Base-by-base conservation (phyloP, 1,140 invertebrate genomes). In the Frieseomelitta varia region DNA sequence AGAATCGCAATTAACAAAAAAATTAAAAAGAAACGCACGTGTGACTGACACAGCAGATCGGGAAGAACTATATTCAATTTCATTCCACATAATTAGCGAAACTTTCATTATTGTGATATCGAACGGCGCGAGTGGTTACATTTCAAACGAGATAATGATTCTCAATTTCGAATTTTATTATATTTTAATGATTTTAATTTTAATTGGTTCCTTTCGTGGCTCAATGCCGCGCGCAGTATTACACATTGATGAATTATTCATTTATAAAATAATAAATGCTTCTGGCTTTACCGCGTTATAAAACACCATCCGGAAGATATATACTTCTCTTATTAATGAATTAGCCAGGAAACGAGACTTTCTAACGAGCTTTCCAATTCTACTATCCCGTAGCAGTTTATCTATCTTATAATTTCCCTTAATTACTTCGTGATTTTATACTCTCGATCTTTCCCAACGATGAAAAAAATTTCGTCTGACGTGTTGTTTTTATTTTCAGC, bases 41-140 rank as follows among this genome's bases (percentile, higher is more conserved):
- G 8, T n/a, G 11, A n/a, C 1, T 0, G 2, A n/a, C 12, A 4
- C 24, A n/a, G 4, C 3, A 0, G 11, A n/a, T 21, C 11, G 24
- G 0, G 0, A 0, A 61, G 12, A 1, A 61, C 24, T 30, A 2
- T 2, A 0, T n/a, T 61, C 3, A 3, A 14, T 12, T 1, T 4
- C 12, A 61, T n/a, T 21, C 4, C 11, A 19, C 1, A 61, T 61
- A 61, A 61, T 14, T n/a, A 1, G 24, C 10, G 24, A 24, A 12
- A n/a, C 12, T 61, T 61, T n/a, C 12, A 14, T n/a, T 24, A 14
- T 61, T n/a, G 10, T 14, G 12, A n/a, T 11, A 11, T 61, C 58
- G 58, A 61, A 12, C 0, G 6, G 39, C 39, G 8, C 39, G 39
- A 2, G 34, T 4, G 34, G 39, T 47, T 47, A 47, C 12, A 4